phyloP scores from a whole-genome alignment of 53 echinoderm and acorn worm genomes.

The Echinarachnius parma region DNA sequence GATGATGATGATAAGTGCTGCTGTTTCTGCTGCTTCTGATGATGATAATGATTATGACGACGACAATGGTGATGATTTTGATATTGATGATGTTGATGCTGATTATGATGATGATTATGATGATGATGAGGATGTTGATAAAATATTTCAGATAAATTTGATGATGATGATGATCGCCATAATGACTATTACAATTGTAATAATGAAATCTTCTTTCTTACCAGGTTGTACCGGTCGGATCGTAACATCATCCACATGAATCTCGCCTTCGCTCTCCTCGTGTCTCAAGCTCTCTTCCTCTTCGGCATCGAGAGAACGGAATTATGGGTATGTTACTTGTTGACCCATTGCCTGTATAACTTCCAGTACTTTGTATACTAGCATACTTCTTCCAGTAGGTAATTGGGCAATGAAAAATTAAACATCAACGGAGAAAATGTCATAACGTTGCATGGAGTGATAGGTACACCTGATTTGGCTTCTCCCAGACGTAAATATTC shows the following conservation, averaged over 20 bases:
- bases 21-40: neutral
- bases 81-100: neutral
- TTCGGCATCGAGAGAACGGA: conserved; percentile 72
- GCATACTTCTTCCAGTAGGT: no score
- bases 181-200: neutral
- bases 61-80: neutral
- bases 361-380: no score
- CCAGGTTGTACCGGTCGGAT: conserved; percentile 75
- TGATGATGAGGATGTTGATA: neutral
- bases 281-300: conserved; percentile 78
- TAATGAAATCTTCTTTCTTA: neutral
- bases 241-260: conserved; percentile 93
- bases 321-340: conserved; percentile 48
- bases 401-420: no score
- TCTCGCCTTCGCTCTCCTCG: conserved; percentile 70
- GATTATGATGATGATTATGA: neutral
- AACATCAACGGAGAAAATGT: no score
- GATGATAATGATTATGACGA: conserved; percentile 5
- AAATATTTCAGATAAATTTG: neutral
- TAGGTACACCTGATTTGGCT: no score
- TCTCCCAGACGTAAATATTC: no score
- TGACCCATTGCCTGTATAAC: no score
- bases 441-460: no score
- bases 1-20: neutral
- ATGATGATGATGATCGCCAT: neutral